Conservation (phyloP, 2,888 invertebrate species). For the Fabriciana adippe region DNA sequence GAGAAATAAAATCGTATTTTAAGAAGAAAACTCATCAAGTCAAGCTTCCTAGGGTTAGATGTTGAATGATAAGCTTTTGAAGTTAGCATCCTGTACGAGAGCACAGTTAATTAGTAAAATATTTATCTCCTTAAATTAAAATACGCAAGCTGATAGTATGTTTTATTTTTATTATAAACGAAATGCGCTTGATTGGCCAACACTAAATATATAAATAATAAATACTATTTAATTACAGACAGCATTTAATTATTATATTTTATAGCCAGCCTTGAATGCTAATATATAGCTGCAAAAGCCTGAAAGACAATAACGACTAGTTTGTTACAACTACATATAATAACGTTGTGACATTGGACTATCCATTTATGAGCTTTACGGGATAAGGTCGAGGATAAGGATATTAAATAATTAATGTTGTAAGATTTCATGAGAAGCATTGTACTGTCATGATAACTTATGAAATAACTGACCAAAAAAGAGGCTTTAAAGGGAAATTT, state of each 20-base stretch:
- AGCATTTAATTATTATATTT: neutral
- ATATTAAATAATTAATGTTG: neutral
- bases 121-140: neutral
- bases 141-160: neutral
- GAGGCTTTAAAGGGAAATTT: neutral
- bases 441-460: neutral
- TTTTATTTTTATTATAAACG: too few species aligned
- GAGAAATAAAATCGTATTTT: constrained; percentile 26
- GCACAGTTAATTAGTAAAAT: constrained; percentile 3
- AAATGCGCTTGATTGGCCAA: too few species aligned
- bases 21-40: constrained; percentile 30
- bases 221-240: neutral
- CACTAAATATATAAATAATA: too few species aligned
- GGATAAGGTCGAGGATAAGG: constrained; percentile 13
- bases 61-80: constrained; percentile 15
- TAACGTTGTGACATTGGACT: neutral
- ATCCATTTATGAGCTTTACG: constrained; percentile 10
- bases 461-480: neutral
- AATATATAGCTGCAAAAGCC: constrained; percentile 1
- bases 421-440: neutral
- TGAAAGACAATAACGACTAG: constrained; percentile 1
- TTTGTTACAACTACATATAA: neutral
- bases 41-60: constrained; percentile 22
- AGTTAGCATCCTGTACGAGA: neutral
- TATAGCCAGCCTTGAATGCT: constrained; percentile 6